These are phyloP conservation scores for Gymnopithys bicolor DNA, from an alignment of 2,797 vertebrate species.

Conservation along the genomic window DNA sequence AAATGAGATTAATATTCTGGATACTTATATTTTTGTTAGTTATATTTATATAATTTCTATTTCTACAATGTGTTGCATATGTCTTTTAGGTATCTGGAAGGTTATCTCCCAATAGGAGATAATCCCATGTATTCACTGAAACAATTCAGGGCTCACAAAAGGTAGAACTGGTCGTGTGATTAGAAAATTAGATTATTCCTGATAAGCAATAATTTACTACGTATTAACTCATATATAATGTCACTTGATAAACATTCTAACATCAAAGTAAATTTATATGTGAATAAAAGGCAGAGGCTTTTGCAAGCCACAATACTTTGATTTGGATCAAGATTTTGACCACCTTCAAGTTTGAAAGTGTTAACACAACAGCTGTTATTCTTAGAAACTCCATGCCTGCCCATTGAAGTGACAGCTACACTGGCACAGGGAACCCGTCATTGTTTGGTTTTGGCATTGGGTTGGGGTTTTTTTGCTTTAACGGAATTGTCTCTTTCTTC, in stretches of 20 bases:
- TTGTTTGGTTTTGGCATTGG: background rate
- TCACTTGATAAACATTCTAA: background rate
- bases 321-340: background rate
- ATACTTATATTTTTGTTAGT: background rate
- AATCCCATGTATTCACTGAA: background rate
- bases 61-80: background rate
- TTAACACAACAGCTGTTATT: background rate
- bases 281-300: background rate
- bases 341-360: background rate
- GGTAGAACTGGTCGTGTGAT: background rate
- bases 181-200: background rate
- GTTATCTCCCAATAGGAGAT: background rate
- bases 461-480: background rate
- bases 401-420: background rate
- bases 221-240: background rate
- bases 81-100: background rate
- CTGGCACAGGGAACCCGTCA: background rate
- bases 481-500: background rate
- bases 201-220: background rate
- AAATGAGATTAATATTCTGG: background rate
- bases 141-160: background rate
- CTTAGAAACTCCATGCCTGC: background rate
- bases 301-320: background rate
- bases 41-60: background rate
- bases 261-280: background rate